Percentiles rank a stretch among this genome's conserved stretches.
Evolutionary conservation across 2,113 vertebrate genomes (phyloP).

Genomic region (Oryzias celebensis): DNA sequence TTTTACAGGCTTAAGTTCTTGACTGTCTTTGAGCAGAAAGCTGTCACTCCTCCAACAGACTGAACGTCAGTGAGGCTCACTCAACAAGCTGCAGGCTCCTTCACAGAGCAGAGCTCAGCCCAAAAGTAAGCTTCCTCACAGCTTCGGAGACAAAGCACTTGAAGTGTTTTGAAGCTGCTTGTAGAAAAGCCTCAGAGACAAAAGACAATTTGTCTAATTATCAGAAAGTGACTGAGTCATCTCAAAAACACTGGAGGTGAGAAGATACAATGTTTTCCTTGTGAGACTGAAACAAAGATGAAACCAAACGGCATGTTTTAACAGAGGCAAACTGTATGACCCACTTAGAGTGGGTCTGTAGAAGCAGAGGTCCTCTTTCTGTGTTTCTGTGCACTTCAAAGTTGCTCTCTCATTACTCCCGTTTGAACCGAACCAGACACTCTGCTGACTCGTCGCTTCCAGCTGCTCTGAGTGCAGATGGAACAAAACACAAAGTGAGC

Average conservation of each 20-base stretch:
- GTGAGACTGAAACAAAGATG: conserved; percentile 20
- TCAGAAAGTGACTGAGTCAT: conserved; percentile 32
- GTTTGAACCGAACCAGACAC: conserved; percentile 39
- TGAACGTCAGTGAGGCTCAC: no score
- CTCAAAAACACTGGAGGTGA: conserved; percentile 14
- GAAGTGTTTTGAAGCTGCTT: no score
- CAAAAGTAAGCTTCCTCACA: no score
- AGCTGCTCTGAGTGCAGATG: conserved; percentile 28
- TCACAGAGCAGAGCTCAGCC: no score
- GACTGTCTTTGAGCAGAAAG: no score
- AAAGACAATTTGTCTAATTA: conserved; percentile 25
- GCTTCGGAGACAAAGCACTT: no score
- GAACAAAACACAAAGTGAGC: conserved; percentile 9
- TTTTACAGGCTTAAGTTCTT: no score
- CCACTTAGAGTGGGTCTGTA: conserved; percentile 53
- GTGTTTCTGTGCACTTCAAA: conserved; percentile 52
- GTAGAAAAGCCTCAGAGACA: no score
- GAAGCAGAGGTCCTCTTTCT: conserved; percentile 39
- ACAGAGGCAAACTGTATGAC: conserved; percentile 68
- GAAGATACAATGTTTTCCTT: conserved; percentile 27
- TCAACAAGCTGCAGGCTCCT: no score
- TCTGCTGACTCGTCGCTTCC: conserved; percentile 15
- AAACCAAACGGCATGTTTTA: conserved; percentile 64
- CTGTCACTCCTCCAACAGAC: no score
- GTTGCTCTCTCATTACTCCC: conserved; percentile 48